These are phyloP conservation scores for Diachasmimorpha longicaudata DNA, from an alignment of 1,140 invertebrate species.

Conservation along the genomic window DNA sequence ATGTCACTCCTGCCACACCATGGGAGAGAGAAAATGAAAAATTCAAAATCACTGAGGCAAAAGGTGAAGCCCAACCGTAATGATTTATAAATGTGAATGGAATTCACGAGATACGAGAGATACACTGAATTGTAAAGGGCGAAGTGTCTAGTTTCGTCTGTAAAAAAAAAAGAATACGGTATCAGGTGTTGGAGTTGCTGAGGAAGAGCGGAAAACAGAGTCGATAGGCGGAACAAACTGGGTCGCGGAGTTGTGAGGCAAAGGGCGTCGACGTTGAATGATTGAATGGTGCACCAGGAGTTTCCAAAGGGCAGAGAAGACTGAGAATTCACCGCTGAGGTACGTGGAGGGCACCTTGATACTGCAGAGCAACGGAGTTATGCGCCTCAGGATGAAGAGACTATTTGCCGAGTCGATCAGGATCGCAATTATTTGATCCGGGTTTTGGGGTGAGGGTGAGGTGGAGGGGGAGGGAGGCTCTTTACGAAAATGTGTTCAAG, in stretches of 20 bases:
- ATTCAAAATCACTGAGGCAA: neutral
- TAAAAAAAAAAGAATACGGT: neutral
- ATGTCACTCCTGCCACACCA: too few species aligned
- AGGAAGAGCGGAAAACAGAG: neutral
- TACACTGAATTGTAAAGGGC: neutral
- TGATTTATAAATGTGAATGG: neutral
- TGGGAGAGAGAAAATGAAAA: neutral
- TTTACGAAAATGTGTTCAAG: conserved; percentile 11
- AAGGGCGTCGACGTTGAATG: conserved; percentile 16
- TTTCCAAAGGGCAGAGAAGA: neutral
- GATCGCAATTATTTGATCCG: conserved; percentile 47
- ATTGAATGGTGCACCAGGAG: conserved; percentile 9
- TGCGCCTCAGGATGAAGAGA: neutral
- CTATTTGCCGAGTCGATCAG: conserved; percentile 41
- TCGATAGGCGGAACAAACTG: conserved; percentile 17
- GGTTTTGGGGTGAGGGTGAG: neutral
- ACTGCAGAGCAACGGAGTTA: neutral
- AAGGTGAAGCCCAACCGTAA: neutral
- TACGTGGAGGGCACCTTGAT: neutral
- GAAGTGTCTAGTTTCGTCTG: neutral
- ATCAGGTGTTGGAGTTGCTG: neutral
- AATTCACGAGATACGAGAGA: neutral
- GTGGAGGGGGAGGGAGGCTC: neutral
- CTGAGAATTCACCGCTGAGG: neutral
- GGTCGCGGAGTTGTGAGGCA: conserved; percentile 4